These are phyloP conservation scores for Drosophila anomalata DNA, from an alignment of 2,888 invertebrate species.

Conservation along the genomic window DNA sequence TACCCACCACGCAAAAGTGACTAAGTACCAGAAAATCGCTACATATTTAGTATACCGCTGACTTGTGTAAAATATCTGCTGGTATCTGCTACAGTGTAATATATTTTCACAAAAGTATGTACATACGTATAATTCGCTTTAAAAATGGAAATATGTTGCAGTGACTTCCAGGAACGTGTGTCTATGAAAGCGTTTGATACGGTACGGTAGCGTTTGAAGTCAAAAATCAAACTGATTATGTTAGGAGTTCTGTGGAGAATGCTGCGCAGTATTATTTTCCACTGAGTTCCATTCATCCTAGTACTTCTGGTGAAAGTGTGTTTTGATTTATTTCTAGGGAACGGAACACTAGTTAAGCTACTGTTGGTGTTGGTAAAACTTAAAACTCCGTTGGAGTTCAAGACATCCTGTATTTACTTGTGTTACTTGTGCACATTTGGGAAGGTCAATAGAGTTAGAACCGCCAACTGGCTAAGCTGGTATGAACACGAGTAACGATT, in stretches of 20 bases:
- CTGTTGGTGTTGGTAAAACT: neutral
- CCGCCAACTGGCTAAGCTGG: slow-evolving; percentile 37
- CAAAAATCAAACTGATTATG: slow-evolving; percentile 6
- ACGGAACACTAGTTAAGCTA: neutral
- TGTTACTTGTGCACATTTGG: neutral
- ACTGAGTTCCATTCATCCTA: neutral
- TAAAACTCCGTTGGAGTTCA: neutral
- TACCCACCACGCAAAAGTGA: slow-evolving; percentile 23
- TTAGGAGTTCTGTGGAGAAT: neutral
- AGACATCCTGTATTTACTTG: neutral
- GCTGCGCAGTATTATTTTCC: neutral
- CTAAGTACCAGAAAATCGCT: slow-evolving; percentile 28
- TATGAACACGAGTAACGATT: slow-evolving; percentile 2
- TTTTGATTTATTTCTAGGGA: neutral
- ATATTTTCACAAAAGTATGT: neutral
- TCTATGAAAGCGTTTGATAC: slow-evolving; percentile 3
- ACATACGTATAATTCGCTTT: neutral
- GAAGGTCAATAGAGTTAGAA: slow-evolving; percentile 33
- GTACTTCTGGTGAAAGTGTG: neutral
- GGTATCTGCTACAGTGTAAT: neutral
- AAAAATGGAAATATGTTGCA: neutral
- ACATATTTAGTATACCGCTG: slow-evolving; percentile 40
- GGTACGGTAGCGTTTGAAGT: slow-evolving; percentile 8
- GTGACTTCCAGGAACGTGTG: neutral
- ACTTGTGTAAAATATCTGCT: slow-evolving; percentile 11